These are phyloP conservation scores for Allygus modestus DNA, from an alignment of 2,888 invertebrate species.

Conservation along the genomic window DNA sequence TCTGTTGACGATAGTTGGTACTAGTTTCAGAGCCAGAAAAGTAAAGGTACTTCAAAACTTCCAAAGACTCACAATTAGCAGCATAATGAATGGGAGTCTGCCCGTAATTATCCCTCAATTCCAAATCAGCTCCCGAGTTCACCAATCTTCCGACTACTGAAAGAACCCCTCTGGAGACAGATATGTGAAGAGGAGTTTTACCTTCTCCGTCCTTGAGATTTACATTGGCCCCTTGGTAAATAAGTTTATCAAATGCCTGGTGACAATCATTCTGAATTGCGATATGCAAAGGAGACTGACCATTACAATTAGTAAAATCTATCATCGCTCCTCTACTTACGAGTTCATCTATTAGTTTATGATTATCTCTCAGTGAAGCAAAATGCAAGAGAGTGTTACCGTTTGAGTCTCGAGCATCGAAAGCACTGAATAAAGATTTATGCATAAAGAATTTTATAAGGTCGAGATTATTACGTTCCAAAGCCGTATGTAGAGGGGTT, in stretches of 20 bases:
- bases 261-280: not conserved
- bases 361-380: not conserved
- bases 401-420: not conserved
- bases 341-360: not conserved
- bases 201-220: not conserved
- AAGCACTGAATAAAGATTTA: not conserved
- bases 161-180: not conserved
- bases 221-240: not conserved
- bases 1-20: not conserved
- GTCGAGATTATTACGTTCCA: not conserved
- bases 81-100: not conserved
- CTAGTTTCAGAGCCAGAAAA: not conserved
- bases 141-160: not conserved
- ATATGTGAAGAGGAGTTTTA: not conserved
- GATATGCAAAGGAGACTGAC: not conserved
- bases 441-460: no score
- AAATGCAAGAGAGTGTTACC: not conserved
- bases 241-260: not conserved
- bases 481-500: not conserved
- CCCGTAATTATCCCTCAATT: not conserved
- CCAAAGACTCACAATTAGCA: not conserved
- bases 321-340: not conserved
- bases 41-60: not conserved
- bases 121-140: not conserved
- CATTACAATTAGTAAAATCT: not conserved